Base-by-base conservation (phyloP, 53 echinoderm and acorn worm genomes). In the Echinarachnius parma region DNA sequence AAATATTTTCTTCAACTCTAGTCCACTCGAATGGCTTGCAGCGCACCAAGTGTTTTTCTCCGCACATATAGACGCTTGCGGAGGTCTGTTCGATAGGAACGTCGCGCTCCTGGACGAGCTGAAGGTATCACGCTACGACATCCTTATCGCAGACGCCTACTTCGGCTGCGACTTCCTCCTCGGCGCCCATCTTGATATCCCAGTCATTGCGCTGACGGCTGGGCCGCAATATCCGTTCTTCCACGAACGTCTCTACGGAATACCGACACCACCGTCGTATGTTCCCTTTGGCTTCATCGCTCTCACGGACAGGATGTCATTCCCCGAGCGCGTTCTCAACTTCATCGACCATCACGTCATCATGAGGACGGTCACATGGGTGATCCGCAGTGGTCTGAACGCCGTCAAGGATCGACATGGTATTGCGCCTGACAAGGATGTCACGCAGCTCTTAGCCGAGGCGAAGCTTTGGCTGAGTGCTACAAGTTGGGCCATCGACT, bases 391-490 rank as follows among this genome's bases (percentile, higher is more conserved):
- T 2, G 46, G 30, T 3, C 13, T 69, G 69, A 59, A 59, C 14
- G 27, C 57, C 37, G 29, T 75, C 5, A 75, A 75, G 23, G 28
- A 39, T 14, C 35, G 30, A 39, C 42, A 58, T 35, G 75, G 59
- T 28, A 75, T 75, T 35, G 44, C 28, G 2, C 75, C 75, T 0
- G 75, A 30, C 23, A 29, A 42, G 59, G 35, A 58, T 37, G 21
- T 75, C 14, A 30, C n/a, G 9, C 42, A 75, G 7, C 46, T 59
- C 13, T 20, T 33, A 2, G 75, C 44, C 3, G 14, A 26, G 20
- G 57, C 75, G 4, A 44, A 58, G 75, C n/a, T 75, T n/a, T 75
- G 75, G 75, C 9, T 75, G 14, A n/a, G 28, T 32, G 24, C 42
- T 36, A 59, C 75, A 21, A 48, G 13, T 13, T 56, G 24, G 1